Conservation (phyloP, 2,888 invertebrate species). For the Gari tellinella region DNA sequence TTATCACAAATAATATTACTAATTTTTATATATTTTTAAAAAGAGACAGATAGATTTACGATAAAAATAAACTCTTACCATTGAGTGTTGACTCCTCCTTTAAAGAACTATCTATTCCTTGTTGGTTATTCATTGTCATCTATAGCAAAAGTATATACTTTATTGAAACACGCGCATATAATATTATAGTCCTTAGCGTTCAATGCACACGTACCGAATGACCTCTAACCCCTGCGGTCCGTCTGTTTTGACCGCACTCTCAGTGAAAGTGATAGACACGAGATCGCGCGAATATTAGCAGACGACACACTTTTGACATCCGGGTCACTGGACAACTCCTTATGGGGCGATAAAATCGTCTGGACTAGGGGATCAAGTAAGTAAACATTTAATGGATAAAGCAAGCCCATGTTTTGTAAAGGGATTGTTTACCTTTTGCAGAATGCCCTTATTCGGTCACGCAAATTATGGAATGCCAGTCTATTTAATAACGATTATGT, state of each 20-base stretch:
- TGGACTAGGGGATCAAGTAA: slow-evolving; percentile 28
- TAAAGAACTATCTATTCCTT: no score
- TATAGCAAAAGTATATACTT: no score
- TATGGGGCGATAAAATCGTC: slow-evolving; percentile 25
- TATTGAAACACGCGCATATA: no score
- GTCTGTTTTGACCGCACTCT: slow-evolving; percentile 4
- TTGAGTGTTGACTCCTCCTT: no score
- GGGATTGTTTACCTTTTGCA: slow-evolving; percentile 16
- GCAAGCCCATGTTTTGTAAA: slow-evolving; percentile 9
- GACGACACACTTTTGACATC: slow-evolving; percentile 38
- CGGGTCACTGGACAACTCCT: slow-evolving; percentile 24
- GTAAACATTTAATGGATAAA: slow-evolving; percentile 30
- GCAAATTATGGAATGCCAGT: slow-evolving; percentile 11
- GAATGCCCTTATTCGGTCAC: slow-evolving; percentile 17
- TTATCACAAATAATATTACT: no score
- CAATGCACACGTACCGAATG: no score
- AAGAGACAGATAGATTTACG: no score
- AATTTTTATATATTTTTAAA: no score
- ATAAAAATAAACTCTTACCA: no score
- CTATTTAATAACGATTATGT: slow-evolving; percentile 34
- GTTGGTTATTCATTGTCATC: no score
- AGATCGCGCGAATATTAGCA: slow-evolving; percentile 19
- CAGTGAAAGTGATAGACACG: not conserved
- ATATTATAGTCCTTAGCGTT: no score
- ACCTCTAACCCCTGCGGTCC: no score